Base-by-base conservation (phyloP, 2,797 vertebrate genomes). In the Cuculus canorus region DNA sequence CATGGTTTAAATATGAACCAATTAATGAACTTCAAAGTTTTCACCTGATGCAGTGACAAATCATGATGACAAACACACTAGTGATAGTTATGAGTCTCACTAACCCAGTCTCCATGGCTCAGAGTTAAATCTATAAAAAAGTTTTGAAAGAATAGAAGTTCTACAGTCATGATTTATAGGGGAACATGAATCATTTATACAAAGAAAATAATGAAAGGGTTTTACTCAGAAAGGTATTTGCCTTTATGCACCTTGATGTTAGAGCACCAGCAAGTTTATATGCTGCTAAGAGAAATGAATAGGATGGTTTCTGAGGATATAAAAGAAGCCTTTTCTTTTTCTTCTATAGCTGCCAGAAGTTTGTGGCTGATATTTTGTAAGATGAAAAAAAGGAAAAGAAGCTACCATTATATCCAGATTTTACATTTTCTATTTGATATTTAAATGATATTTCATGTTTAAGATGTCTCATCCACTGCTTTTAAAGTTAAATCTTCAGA, bases 21-120 rank as follows among this genome's bases (percentile, higher is more conserved):
- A 93, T 96, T 96, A 81, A 93, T 96, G 94, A 91, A 91, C 65
- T 93, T 95, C 68, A 76, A 92, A 91, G 63, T 86, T 96, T 93
- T 88, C 60, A 96, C 64, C 73, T 84, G 85, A 82, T 66, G 70
- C 66, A 77, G 88, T 92, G 81, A 93, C 92, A 93, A 94, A 94
- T 93, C 91, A 57, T 25, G 56, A 82, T 86, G 91, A 90, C 77
- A 88, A 94, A 93, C 80, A 79, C 3, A 10, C 24, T 59, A 57
- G 72, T 75, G 66, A 37, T 87, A 47, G 88, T 83, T 92, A 93
- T 71, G 76, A 86, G 77, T 82, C 82, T 96, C 61, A 48, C 59
- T 88, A 77, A 73, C 39, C 18, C 57, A 84, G 70, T 82, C 80
- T 76, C 47, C 35, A 57, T 50, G 60, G 48, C 60, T 80, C 66